Evolutionary conservation across 2,888 invertebrate species (phyloP), one percentile per base, ranked within the genome.

Genomic region (Monopis laevigella): DNA sequence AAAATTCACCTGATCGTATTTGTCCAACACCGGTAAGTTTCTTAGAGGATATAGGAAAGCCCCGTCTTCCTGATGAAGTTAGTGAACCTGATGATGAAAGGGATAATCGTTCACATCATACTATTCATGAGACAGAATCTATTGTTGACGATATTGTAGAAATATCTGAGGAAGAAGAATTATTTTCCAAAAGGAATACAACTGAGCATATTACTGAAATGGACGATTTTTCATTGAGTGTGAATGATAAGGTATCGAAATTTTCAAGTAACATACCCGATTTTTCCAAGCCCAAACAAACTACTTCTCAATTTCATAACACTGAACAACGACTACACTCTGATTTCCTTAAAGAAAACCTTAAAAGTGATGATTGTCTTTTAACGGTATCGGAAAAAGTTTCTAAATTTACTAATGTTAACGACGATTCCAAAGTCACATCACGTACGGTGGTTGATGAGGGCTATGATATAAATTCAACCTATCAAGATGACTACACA

Each of bases 11-110:
- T 0, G 88, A 89, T 55, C 83, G 86, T 45, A 84, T 88, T 42
- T 86, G 87, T 51, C 88, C 88, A 1, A 84, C 85, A 7, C 88
- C 88, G 1, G 81, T 87, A 3, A 82, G 83, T 27, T 80, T 84
- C 5, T 71, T 75, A 38, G 84, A 84, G 36, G 84, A 84, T 45
- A 80, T 83, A 2, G 84, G 85, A 36, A 83, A 82, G 41, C 88
- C 88, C 2, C 82, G 90, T 42, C 89, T 87, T 56, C 90, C 91
- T 0, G 90, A 91, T 59, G 84, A 85, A 54, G 86, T 90, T 0
- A 85, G 82, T 52, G 90, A 91, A 60, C 90, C 91, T 1, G 90
- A 90, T 48, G 90, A 90, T 53, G 84, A 84, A 24, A 70, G 74
- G 8, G 60, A 56, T 11, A 70, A 60, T 45, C 61, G 72, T 32